A percentile compares a stretch with the other conserved stretches of the same genome.
Evolutionary conservation across 1,140 invertebrate species (phyloP).

Genomic region (Drosophila fuyamai): DNA sequence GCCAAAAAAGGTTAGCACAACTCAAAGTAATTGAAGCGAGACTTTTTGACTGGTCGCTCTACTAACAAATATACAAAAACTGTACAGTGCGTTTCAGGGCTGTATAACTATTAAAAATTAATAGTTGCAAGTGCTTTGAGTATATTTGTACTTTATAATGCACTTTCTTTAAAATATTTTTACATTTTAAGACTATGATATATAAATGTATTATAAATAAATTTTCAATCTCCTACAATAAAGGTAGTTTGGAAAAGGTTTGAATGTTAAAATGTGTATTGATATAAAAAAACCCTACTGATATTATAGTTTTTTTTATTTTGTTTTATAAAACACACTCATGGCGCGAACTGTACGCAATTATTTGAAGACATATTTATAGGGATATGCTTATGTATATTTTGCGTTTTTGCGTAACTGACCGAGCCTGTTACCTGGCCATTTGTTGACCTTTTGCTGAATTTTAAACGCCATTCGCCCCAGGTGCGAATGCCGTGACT

Average conservation of each 20-base stretch:
- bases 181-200: too few relatives aligned
- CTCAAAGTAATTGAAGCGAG: conserved; percentile 42
- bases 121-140: too few relatives aligned
- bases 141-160: too few relatives aligned
- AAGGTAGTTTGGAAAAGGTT: too few relatives aligned
- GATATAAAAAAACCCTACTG: too few relatives aligned
- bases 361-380: conserved; percentile 18
- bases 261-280: too few relatives aligned
- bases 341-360: conserved; percentile 3
- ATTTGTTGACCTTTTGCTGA: conserved; percentile 52
- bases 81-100: conserved; percentile 13
- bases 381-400: conserved; percentile 11
- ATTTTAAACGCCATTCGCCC: conserved; percentile 63
- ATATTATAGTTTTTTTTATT: too few relatives aligned
- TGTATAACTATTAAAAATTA: background rate
- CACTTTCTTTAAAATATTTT: too few relatives aligned
- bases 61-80: conserved; percentile 7
- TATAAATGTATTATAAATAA: too few relatives aligned
- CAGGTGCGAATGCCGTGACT: conserved; percentile 70
- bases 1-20: conserved; percentile 34
- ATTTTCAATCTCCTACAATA: too few relatives aligned
- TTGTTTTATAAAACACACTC: background rate
- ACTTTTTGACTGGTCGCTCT: conserved; percentile 21
- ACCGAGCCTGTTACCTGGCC: conserved; percentile 32
- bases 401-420: conserved; percentile 14